Evolutionary conservation across 2,113 vertebrate species (phyloP).

Genomic region (Cricetomys ansorgei): DNA sequence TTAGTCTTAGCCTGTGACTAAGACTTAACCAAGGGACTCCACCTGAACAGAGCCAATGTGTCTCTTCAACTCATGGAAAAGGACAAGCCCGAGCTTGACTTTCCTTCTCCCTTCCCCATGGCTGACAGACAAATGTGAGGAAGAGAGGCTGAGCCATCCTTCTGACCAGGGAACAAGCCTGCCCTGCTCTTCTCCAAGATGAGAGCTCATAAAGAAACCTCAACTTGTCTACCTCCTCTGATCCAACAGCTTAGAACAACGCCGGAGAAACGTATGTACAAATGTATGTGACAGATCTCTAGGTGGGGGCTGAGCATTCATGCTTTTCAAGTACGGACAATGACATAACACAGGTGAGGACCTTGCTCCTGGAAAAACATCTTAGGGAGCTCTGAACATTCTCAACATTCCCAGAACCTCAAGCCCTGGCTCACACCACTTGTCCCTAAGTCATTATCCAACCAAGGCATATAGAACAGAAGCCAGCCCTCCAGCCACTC

Average conservation of each 20-base stretch:
- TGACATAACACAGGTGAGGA: background rate
- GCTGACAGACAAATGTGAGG: background rate
- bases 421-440: background rate
- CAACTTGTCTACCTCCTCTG: background rate
- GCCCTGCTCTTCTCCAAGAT: background rate
- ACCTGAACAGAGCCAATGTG: background rate
- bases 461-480: background rate
- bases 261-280: background rate
- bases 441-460: constrained; percentile 19
- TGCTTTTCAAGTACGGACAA: background rate
- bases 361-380: constrained; percentile 43
- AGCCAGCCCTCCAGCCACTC: background rate
- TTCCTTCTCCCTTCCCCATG: background rate
- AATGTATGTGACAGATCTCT: background rate
- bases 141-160: background rate
- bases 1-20: background rate
- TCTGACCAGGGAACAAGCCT: background rate
- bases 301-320: background rate
- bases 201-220: background rate
- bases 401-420: background rate
- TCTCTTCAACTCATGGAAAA: background rate
- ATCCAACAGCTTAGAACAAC: background rate
- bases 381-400: constrained; percentile 11
- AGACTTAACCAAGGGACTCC: background rate
- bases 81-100: constrained; percentile 7